Base-by-base conservation (phyloP, 2,888 invertebrate species). In the Cheilosia grossa region DNA sequence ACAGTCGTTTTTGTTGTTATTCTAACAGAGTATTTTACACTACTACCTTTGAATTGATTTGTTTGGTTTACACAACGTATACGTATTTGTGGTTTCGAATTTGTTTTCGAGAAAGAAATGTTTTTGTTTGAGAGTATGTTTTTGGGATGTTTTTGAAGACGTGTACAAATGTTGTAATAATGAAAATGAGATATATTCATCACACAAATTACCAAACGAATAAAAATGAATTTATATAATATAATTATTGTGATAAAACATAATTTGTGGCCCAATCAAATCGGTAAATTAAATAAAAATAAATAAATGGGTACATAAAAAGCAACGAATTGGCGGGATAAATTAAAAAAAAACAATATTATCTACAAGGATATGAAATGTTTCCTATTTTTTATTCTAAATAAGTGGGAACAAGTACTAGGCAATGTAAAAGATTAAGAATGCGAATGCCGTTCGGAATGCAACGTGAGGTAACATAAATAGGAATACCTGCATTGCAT, bases 111-210 rank as follows among this genome's bases (percentile, higher is more conserved):
- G 4, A 37, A 37, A 13, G 4, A 37, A 37, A 37, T 37, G 37
- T 37, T 44, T 70, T 70, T 81, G 72, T 77, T 67, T 81, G n/a
- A 17, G 80, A 75, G 80, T 80, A 66, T 79, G 24, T 59, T 19
- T 40, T 63, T 49, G 49, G 6, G 17, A 59, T 47, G 30, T 78
- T 58, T 74, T 70, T 69, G 40, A 42, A 27, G 42, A 58, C 63
- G 82, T 80, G 74, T 80, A 53, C 53, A 54, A 85, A 83, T 83
- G 74, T 74, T 72, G 81, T 72, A 49, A 81, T 44, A 72, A 75
- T 75, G 66, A 66, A 72, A 85, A 72, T 66, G 49, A 58, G 15
- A 51, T 24, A 24, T 24, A 64, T 74, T 63, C 63, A 74, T 54
- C 27, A 83, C 21, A 80, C 10, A 72, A 59, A 77, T 56, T 37